phyloP scores from a whole-genome alignment of 2,888 invertebrate genomes.

The Scrobipalpa costella region DNA sequence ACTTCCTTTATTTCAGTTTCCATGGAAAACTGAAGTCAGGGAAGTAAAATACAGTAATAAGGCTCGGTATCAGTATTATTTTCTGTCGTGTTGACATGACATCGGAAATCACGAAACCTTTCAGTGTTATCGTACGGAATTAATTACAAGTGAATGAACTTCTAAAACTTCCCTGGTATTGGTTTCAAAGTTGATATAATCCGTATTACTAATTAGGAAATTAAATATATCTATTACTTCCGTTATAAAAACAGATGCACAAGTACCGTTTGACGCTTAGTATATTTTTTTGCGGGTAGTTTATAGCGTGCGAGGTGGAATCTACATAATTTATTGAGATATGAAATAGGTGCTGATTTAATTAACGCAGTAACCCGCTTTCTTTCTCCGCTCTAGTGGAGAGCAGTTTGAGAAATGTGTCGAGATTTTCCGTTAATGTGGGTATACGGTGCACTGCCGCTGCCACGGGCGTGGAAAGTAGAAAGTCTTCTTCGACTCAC shows the following conservation, averaged over 20 bases:
- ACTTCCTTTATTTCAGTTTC: no score
- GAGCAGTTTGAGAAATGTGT: slow-evolving; percentile 70
- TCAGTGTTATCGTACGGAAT: slow-evolving; percentile 14
- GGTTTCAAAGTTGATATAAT: slow-evolving; percentile 11
- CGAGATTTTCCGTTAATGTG: slow-evolving; percentile 75
- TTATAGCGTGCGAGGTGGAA: not conserved
- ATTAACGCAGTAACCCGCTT: slow-evolving; percentile 61
- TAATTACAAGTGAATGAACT: slow-evolving; percentile 16
- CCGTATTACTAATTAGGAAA: not conserved
- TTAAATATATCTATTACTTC: slow-evolving; percentile 4
- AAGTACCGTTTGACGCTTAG: not conserved
- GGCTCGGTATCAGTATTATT: slow-evolving; percentile 2
- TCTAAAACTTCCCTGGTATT: slow-evolving; percentile 15
- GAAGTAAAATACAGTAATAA: not conserved
- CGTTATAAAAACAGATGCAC: not conserved
- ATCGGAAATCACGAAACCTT: slow-evolving; percentile 17
- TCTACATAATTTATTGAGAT: slow-evolving; percentile 15
- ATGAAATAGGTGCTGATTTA: slow-evolving; percentile 35
- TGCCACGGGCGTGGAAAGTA: slow-evolving; percentile 73
- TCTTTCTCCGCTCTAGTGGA: slow-evolving; percentile 74
- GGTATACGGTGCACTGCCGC: slow-evolving; percentile 53
- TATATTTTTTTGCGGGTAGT: not conserved
- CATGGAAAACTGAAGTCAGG: not conserved
- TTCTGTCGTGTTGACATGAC: slow-evolving; percentile 20
- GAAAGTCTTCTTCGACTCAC: slow-evolving; percentile 77